Conservation (phyloP, 2,797 vertebrate genomes). For the Pterois miles region DNA sequence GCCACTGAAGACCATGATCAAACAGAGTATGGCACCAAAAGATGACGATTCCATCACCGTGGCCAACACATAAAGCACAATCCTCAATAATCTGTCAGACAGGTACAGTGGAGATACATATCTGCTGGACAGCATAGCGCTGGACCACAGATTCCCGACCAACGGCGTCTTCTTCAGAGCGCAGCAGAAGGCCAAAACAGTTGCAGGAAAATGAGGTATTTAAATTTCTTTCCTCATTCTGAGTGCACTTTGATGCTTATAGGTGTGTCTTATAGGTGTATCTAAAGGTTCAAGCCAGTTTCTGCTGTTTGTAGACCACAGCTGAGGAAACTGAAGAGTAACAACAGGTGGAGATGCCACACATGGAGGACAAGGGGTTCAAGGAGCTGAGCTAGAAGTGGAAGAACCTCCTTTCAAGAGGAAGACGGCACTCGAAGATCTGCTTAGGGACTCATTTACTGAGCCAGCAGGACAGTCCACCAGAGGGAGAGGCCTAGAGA, state of each 20-base stretch:
- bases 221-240: too few species aligned
- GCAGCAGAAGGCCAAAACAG: neutral
- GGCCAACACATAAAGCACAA: neutral
- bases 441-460: neutral
- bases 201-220: neutral
- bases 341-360: neutral
- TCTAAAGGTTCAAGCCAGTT: neutral
- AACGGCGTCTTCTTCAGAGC: neutral
- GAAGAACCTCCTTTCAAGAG: neutral
- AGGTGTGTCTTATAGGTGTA: too few species aligned
- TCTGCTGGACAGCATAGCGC: neutral
- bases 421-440: neutral
- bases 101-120: neutral
- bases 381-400: neutral
- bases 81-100: neutral
- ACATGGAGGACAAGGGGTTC: neutral
- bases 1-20: neutral
- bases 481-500: neutral
- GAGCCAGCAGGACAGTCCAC: neutral
- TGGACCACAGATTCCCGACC: neutral
- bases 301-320: conserved; percentile 1
- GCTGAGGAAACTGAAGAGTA: neutral
- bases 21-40: neutral
- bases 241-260: too few species aligned
- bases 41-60: neutral